A percentile compares a stretch with the other conserved stretches of the same genome.
Evolutionary conservation across 2,113 vertebrate species (phyloP).

Genomic region (Dicerorhinus sumatrensis): DNA sequence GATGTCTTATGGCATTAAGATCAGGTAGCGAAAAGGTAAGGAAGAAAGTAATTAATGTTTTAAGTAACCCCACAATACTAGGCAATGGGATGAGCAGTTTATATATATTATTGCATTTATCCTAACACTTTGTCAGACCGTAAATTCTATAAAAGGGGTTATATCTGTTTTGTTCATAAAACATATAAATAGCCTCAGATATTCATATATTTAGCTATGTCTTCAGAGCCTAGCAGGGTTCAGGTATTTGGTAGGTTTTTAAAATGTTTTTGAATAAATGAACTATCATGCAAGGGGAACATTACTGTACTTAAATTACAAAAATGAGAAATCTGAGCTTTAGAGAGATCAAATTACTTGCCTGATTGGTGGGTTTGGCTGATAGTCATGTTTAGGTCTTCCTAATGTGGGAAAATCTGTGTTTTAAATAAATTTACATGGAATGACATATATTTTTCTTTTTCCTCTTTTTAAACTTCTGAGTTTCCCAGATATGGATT

Average conservation of each 20-base stretch:
- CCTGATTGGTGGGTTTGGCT: background rate
- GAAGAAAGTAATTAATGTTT: constrained; percentile 18
- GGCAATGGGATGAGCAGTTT: constrained; percentile 7
- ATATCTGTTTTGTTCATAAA: constrained; percentile 10
- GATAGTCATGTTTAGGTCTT: background rate
- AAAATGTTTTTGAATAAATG: constrained; percentile 52
- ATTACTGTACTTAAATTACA: constrained; percentile 42
- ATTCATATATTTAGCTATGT: background rate
- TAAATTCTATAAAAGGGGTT: background rate
- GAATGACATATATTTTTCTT: background rate
- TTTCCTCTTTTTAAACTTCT: background rate
- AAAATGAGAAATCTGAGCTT: constrained; percentile 56
- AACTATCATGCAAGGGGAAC: background rate
- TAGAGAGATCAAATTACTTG: constrained; percentile 36
- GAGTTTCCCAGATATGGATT: background rate
- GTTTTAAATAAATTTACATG: constrained; percentile 42
- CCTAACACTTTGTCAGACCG: background rate
- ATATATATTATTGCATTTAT: background rate
- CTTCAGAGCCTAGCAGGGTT: background rate
- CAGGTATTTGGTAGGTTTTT: constrained; percentile 10
- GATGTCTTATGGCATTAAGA: background rate
- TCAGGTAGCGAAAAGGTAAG: background rate
- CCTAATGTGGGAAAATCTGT: background rate
- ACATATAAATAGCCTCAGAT: background rate
- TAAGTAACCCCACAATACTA: background rate